Evolutionary conservation across 1,140 invertebrate species (phyloP), one percentile per base, ranked within the genome.

Genomic region (Brachionus rubens): DNA sequence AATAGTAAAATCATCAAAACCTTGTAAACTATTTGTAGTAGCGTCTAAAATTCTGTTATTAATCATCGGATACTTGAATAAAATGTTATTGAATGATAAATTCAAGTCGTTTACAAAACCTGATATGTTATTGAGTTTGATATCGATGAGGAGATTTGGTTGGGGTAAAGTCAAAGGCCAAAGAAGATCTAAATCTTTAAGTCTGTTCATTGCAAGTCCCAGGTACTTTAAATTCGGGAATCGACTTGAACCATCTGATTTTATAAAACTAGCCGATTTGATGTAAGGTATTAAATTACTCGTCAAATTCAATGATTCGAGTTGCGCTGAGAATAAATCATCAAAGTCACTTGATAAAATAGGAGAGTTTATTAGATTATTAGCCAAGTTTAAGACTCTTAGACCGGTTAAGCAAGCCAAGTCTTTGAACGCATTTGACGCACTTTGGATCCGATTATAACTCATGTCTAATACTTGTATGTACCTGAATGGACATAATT

Each of bases 191-290:
- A 72, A 50, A 36, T 48, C 43, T 16, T 72, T 72, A 1, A 72
- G 30, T n/a, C 21, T 33, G 24, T 72, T 72, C 1, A 36, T 26
- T 16, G 68, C 68, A 26, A 72, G 19, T 4, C 68, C 68, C 19
- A 72, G 24, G 24, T 50, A 72, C 26, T 72, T 19, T 48, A 72
- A 21, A 50, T 30, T 72, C 9, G 68, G 68, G 50, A 72, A 72
- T 1, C 68, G 43, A 24, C 43, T 50, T 26, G 21, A 40, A 19
- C 50, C 68, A 26, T 72, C 68, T 6, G 43, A 21, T 36, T 54
- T 72, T 12, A 72, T 21, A 72, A 72, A 72, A 21, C 10, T 12
- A 28, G 9, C 30, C 36, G 46, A 50, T 41, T 72, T 6, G 10
- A 72, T 19, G 26, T 50, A 72, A 14, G 24, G 43, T 33, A 72